A percentile compares a stretch with the other conserved stretches of the same genome.
phyloP scores from a whole-genome alignment of 2,113 vertebrate species.

The Otis tarda region DNA sequence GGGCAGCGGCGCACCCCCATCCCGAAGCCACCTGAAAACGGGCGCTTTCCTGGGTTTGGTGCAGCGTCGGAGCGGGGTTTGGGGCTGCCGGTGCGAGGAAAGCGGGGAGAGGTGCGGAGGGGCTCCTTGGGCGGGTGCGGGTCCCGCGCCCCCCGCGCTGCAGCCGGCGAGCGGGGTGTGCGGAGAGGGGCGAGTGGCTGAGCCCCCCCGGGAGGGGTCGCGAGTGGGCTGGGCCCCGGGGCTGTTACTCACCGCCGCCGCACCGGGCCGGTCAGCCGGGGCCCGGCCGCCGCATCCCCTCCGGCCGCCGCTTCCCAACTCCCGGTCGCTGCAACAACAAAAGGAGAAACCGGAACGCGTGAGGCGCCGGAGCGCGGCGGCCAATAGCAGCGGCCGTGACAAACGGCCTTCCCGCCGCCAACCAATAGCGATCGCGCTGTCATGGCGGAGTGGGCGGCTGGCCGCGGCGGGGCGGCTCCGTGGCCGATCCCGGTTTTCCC shows the following conservation, averaged over 20 bases:
- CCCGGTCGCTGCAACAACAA: neutral
- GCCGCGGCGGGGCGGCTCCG: too few species aligned
- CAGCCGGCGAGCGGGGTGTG: too few species aligned
- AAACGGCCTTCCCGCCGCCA: rapidly evolving
- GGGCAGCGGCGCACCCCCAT: too few species aligned
- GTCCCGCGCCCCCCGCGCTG: too few species aligned
- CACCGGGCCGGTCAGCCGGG: too few species aligned
- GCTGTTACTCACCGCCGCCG: too few species aligned
- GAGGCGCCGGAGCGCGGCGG: neutral
- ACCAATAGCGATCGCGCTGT: neutral
- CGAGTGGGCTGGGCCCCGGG: too few species aligned
- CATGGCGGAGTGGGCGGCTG: neutral
- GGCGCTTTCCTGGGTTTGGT: neutral
- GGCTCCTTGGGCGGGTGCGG: neutral
- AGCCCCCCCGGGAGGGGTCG: too few species aligned
- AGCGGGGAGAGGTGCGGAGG: neutral
- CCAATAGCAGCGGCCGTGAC: neutral
- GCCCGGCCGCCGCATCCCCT: too few species aligned
- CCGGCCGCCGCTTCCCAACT: neutral
- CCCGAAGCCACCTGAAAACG: too few species aligned
- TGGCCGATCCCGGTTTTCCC: too few species aligned
- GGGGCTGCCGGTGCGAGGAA: neutral
- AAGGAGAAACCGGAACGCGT: neutral
- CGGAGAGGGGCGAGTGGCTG: too few species aligned
- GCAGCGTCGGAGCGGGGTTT: neutral